Evolutionary conservation across 1,140 invertebrate species (phyloP).

Genomic region (Drosophila kohkoa): DNA sequence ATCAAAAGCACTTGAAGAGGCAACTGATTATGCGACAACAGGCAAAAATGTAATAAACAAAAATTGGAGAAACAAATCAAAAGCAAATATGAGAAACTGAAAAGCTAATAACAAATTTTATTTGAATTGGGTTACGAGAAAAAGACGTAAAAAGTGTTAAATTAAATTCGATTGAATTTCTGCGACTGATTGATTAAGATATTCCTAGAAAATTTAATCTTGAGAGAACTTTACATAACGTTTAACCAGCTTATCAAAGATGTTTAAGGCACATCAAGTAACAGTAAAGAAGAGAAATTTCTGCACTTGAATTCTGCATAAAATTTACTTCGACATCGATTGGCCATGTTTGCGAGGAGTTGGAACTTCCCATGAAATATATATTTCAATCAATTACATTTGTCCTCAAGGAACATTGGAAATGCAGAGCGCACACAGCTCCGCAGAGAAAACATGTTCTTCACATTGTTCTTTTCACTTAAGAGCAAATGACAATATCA

Average conservation of each 20-base stretch:
- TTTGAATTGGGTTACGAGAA: no score
- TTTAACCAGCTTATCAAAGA: neutral
- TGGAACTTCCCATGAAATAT: neutral
- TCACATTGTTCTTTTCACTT: constrained; percentile 6
- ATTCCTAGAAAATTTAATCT: no score
- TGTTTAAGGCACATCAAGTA: neutral
- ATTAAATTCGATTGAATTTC: neutral
- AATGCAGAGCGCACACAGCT: constrained; percentile 21
- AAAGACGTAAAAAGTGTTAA: neutral
- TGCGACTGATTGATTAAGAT: neutral
- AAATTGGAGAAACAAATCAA: neutral
- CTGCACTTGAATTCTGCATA: neutral
- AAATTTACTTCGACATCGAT: neutral
- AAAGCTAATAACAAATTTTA: no score
- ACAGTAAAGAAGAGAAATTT: neutral
- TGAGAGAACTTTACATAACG: no score
- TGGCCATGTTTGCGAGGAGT: neutral
- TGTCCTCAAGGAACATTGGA: constrained; percentile 11
- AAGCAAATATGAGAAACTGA: neutral
- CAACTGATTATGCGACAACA: neutral
- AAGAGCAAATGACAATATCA: constrained; percentile 14
- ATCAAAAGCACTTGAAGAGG: neutral
- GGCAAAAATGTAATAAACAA: neutral
- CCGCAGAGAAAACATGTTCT: neutral
- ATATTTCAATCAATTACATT: constrained; percentile 21